Evolutionary conservation across 1,140 invertebrate genomes (phyloP).

Genomic region (Atopsyche davidsoni): DNA sequence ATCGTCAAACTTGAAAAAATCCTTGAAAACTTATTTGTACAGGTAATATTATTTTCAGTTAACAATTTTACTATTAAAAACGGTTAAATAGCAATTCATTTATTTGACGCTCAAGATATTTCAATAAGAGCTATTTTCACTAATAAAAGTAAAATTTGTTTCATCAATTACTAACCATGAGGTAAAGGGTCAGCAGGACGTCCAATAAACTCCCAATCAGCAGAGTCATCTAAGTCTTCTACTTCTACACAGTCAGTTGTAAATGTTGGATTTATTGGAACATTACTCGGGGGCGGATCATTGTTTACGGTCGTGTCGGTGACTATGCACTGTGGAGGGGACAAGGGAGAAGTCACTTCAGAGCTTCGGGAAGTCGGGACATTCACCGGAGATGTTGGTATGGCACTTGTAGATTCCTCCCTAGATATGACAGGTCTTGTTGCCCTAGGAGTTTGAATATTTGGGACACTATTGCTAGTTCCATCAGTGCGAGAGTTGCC

Average conservation of each 20-base stretch:
- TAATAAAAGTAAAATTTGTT: background rate
- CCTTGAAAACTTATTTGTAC: no score
- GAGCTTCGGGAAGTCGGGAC: background rate
- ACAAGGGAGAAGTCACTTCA: background rate
- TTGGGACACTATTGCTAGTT: background rate
- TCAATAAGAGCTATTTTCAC: no score
- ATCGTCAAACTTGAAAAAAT: no score
- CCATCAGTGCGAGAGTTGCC: conserved; percentile 1
- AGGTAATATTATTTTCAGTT: no score
- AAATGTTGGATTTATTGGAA: conserved; percentile 28
- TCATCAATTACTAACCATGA: conserved; percentile 33
- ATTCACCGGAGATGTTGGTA: background rate
- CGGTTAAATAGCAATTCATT: no score
- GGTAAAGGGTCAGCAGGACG: conserved; percentile 43
- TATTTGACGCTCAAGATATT: no score
- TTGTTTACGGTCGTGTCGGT: conserved; percentile 17
- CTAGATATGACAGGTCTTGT: background rate
- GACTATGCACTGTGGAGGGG: conserved; percentile 18
- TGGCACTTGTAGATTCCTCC: background rate
- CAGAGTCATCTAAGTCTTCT: conserved; percentile 42
- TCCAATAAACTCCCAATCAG: conserved; percentile 43
- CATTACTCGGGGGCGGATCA: background rate
- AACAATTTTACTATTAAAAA: no score
- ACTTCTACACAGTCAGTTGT: conserved; percentile 46
- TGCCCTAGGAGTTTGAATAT: background rate